A percentile compares a stretch with the other conserved stretches of the same genome.
Evolutionary conservation across 2,797 vertebrate species (phyloP).

Genomic region (Pelobates cultripes): DNA sequence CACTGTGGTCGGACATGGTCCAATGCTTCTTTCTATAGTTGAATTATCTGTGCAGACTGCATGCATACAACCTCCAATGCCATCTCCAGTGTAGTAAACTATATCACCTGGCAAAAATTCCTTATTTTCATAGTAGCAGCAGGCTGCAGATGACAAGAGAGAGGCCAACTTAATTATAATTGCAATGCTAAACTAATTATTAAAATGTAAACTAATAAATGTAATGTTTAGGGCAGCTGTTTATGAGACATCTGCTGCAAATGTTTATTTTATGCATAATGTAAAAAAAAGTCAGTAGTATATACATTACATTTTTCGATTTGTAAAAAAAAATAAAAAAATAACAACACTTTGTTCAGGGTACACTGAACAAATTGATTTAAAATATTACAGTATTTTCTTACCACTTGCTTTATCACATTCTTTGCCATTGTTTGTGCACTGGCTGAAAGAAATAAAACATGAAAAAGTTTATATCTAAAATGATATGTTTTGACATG

Average conservation of each 20-base stretch:
- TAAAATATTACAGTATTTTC: not conserved
- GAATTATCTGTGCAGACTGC: slow-evolving; percentile 67
- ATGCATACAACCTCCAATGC: slow-evolving; percentile 70
- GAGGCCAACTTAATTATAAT: not conserved
- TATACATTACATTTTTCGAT: no score
- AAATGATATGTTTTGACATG: not conserved
- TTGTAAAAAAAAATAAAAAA: no score
- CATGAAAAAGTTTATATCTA: not conserved
- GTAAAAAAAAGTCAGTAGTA: no score
- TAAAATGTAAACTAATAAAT: not conserved
- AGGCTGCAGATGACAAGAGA: slow-evolving; percentile 62
- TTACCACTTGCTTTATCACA: slow-evolving; percentile 68
- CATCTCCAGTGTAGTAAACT: slow-evolving; percentile 75
- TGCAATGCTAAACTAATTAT: not conserved
- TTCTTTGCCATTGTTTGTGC: slow-evolving; percentile 61
- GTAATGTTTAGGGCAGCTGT: no score
- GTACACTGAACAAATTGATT: no score
- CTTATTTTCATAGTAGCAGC: slow-evolving; percentile 69
- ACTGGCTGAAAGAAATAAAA: slow-evolving; percentile 66
- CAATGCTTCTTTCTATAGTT: slow-evolving; percentile 61
- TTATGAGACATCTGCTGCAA: no score
- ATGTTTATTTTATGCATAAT: no score
- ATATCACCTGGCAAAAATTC: slow-evolving; percentile 65
- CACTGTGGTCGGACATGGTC: slow-evolving; percentile 55
- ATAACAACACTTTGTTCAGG: no score